A percentile compares a stretch with the other conserved stretches of the same genome.
These are phyloP conservation scores for Microplitis deprimator DNA, from an alignment of 2,888 invertebrate genomes.

Conservation along the genomic window DNA sequence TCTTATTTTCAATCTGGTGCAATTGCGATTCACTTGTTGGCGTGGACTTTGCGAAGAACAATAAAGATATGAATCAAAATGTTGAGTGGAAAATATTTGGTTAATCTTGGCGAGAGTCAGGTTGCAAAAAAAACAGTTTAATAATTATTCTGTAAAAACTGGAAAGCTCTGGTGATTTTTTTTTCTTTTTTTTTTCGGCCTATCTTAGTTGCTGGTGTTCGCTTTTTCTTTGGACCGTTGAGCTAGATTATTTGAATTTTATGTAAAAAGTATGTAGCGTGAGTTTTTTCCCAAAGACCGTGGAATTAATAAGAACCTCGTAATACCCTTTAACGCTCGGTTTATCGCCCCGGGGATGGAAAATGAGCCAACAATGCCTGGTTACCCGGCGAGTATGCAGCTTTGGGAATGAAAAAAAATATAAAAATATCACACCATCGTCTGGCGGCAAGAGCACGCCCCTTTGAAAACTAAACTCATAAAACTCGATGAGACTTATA, in stretches of 20 bases:
- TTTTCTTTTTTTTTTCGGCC: too few species aligned
- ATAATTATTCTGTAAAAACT: too few species aligned
- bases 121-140: background rate
- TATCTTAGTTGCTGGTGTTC: background rate
- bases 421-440: slow-evolving; percentile 49
- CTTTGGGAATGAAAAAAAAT: slow-evolving; percentile 15
- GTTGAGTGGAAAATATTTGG: background rate
- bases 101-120: background rate
- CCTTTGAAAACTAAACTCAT: slow-evolving; percentile 56
- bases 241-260: slow-evolving; percentile 21
- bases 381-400: slow-evolving; percentile 35
- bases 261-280: slow-evolving; percentile 4
- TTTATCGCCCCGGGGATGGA: slow-evolving; percentile 46
- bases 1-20: background rate
- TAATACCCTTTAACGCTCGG: slow-evolving; percentile 46
- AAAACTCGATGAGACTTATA: slow-evolving; percentile 57
- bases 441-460: slow-evolving; percentile 49
- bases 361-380: slow-evolving; percentile 45
- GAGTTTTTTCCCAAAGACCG: background rate
- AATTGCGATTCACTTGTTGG: slow-evolving; percentile 1
- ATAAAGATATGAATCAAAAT: background rate
- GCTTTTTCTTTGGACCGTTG: background rate
- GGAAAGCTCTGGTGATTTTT: too few species aligned
- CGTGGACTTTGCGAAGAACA: background rate
- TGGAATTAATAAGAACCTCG: slow-evolving; percentile 39